Evolutionary conservation across 2,113 vertebrate genomes (phyloP).

Genomic region (Lycaon pictus): DNA sequence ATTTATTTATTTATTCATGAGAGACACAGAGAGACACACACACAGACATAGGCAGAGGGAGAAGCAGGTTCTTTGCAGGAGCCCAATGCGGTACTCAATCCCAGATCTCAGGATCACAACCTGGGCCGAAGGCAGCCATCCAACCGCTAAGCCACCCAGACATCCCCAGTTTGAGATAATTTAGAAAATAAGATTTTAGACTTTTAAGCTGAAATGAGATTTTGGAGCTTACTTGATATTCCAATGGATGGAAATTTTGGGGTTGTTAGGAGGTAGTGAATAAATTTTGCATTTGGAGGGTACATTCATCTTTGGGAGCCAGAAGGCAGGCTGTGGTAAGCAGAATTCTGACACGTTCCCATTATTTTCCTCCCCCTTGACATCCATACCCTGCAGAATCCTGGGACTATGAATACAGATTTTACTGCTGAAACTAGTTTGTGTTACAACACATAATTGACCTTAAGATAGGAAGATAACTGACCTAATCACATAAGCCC

Average conservation of each 20-base stretch:
- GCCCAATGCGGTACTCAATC: too few relatives aligned
- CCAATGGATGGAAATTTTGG: background rate
- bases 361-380: fast-evolving
- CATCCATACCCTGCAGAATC: background rate
- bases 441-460: background rate
- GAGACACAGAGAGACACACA: too few relatives aligned
- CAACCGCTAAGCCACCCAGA: too few relatives aligned
- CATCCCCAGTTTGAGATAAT: background rate
- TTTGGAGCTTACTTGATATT: background rate
- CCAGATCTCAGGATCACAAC: too few relatives aligned
- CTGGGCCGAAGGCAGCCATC: too few relatives aligned
- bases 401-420: background rate
- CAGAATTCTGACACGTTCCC: background rate
- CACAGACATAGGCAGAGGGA: too few relatives aligned
- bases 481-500: background rate
- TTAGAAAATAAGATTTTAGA: background rate
- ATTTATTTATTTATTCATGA: too few relatives aligned
- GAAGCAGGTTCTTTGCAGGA: too few relatives aligned
- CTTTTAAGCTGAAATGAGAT: background rate
- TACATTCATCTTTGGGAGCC: background rate
- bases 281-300: background rate
- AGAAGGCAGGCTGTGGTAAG: background rate
- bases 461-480: background rate
- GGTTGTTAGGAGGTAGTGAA: background rate
- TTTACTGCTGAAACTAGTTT: background rate